A percentile compares a stretch with the other conserved stretches of the same genome.
Conservation (phyloP, 2,888 invertebrate species). For the Parascotia fuliginaria region DNA sequence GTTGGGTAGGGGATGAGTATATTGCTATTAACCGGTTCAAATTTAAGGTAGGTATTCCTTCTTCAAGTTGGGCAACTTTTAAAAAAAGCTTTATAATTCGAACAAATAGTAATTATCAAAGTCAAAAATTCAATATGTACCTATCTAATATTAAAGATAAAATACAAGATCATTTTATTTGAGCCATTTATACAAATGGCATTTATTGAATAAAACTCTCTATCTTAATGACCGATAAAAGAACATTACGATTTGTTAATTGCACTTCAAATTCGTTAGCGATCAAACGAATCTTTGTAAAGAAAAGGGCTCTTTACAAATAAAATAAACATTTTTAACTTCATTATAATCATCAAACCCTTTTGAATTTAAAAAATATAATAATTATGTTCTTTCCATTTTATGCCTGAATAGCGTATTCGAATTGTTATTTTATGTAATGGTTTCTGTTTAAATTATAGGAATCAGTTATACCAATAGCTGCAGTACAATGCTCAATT, state of each 20-base stretch:
- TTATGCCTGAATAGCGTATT: background rate
- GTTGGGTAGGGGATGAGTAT: no score
- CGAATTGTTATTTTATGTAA: background rate
- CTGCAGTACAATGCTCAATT: no score
- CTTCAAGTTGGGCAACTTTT: no score
- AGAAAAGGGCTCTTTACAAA: background rate
- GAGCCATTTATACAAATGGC: slow-evolving; percentile 11
- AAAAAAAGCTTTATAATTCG: no score
- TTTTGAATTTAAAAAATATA: slow-evolving; percentile 2
- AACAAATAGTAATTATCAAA: no score
- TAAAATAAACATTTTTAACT: background rate
- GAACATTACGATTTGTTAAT: slow-evolving; percentile 30
- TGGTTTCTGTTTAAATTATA: no score
- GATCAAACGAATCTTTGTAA: slow-evolving; percentile 11
- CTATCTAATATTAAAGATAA: no score
- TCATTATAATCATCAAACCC: background rate
- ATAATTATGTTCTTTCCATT: background rate
- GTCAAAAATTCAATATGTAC: no score
- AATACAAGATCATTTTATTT: slow-evolving; percentile 13
- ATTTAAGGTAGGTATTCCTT: no score
- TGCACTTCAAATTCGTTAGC: slow-evolving; percentile 30
- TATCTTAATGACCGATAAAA: slow-evolving; percentile 28
- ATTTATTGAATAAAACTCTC: slow-evolving; percentile 22
- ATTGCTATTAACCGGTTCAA: no score
- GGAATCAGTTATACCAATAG: no score